Percentiles rank a stretch among this genome's conserved stretches.
phyloP scores from a whole-genome alignment of 2,797 vertebrate species.

The Leuciscus waleckii region DNA sequence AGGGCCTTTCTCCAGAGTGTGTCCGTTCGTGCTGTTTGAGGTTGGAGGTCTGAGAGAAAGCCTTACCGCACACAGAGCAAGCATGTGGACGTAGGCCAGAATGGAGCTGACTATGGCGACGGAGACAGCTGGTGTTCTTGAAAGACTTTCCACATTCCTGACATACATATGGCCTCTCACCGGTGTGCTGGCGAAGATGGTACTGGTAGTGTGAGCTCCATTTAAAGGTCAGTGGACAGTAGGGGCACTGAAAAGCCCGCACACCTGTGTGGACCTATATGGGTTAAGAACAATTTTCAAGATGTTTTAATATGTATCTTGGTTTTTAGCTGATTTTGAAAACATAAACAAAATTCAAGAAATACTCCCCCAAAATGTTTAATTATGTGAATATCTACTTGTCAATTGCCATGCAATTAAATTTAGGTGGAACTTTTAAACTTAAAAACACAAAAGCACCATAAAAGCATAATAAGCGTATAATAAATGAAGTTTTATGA shows the following conservation, averaged over 20 bases:
- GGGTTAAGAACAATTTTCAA: conserved; percentile 35
- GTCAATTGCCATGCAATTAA: not conserved
- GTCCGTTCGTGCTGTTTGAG: conserved; percentile 92
- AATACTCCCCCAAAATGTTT: not conserved
- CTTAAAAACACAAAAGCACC: not conserved
- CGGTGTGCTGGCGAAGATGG: conserved; percentile 86
- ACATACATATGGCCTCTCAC: conserved; percentile 90
- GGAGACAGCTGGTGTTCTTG: conserved; percentile 87
- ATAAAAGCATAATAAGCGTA: not conserved
- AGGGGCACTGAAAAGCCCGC: conserved; percentile 89
- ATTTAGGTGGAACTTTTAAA: not conserved
- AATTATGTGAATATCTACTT: not conserved
- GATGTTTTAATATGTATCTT: not conserved
- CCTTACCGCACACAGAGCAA: conserved; percentile 88
- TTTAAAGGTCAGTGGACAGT: conserved; percentile 92
- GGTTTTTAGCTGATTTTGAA: not conserved
- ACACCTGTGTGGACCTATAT: conserved; percentile 86
- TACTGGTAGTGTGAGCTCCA: conserved; percentile 92
- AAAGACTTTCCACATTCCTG: conserved; percentile 89
- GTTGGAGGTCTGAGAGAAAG: conserved; percentile 93
- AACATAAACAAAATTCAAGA: not conserved
- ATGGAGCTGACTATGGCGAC: conserved; percentile 87
- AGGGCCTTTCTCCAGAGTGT: conserved; percentile 91
- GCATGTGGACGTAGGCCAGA: conserved; percentile 87
- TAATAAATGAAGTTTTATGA: not conserved